phyloP scores from a whole-genome alignment of 2,888 invertebrate species.

The Morpho deidamia region DNA sequence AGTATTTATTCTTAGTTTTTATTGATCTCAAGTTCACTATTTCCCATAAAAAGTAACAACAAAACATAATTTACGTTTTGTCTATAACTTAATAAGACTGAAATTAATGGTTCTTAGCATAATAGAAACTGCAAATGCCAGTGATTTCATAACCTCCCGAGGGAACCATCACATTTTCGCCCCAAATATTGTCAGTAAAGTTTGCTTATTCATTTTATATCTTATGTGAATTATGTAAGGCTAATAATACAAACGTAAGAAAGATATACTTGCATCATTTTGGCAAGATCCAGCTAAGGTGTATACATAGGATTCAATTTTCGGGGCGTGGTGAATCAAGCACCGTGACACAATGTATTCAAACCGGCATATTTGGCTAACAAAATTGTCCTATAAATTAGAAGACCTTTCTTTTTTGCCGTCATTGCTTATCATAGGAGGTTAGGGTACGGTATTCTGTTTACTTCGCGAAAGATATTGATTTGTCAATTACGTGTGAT shows the following conservation, averaged over 20 bases:
- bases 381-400: constrained; percentile 70
- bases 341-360: constrained; percentile 76
- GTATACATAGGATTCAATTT: constrained; percentile 74
- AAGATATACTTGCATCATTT: constrained; percentile 40
- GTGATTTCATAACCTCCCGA: constrained; percentile 80
- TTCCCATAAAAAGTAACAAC: constrained; percentile 6
- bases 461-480: constrained; percentile 48
- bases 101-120: constrained; percentile 77
- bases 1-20: no score
- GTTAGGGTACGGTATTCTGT: constrained; percentile 46
- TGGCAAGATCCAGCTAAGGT: constrained; percentile 52
- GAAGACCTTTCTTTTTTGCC: constrained; percentile 53
- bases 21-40: no score
- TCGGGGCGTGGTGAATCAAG: constrained; percentile 77
- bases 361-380: constrained; percentile 69
- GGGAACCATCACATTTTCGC: constrained; percentile 74
- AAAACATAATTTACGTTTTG: constrained; percentile 45
- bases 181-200: constrained; percentile 50
- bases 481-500: constrained; percentile 60
- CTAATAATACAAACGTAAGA: constrained; percentile 6
- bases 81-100: constrained; percentile 73
- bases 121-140: constrained; percentile 83
- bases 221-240: constrained; percentile 26
- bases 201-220: constrained; percentile 30
- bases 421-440: constrained; percentile 52